Conservation (phyloP, 2,888 invertebrate genomes). For the Agrochola litura region DNA sequence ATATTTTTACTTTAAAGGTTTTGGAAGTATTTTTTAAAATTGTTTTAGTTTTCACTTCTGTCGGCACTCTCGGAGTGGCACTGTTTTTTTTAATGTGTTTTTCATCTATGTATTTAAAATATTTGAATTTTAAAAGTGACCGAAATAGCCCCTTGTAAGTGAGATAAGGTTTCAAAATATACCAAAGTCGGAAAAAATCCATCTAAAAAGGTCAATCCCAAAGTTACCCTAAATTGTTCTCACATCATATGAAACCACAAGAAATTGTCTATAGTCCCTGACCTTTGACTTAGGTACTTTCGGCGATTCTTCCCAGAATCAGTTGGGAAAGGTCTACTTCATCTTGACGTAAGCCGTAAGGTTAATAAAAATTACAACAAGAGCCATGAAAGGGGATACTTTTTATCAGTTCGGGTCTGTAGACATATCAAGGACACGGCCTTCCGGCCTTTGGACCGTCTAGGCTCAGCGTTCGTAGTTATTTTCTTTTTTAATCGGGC, state of each 20-base stretch:
- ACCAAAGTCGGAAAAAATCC: not conserved
- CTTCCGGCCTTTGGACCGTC: not conserved
- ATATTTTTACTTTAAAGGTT: too few species aligned
- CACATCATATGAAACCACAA: not conserved
- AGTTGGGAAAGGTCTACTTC: not conserved
- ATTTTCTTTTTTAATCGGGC: too few species aligned
- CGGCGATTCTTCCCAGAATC: conserved; percentile 3
- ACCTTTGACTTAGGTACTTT: conserved; percentile 3
- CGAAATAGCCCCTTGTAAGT: too few species aligned
- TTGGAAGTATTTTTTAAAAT: too few species aligned
- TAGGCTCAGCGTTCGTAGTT: not conserved
- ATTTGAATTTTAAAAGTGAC: too few species aligned
- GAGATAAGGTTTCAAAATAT: too few species aligned
- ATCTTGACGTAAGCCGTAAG: conserved; percentile 2
- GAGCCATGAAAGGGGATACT: not conserved
- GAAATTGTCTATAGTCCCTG: not conserved
- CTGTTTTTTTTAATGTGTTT: too few species aligned
- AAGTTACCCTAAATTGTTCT: conserved; percentile 22
- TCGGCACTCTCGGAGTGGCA: too few species aligned
- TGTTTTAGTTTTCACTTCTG: too few species aligned
- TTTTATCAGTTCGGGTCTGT: not conserved
- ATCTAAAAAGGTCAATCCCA: conserved; percentile 4
- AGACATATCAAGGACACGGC: not conserved
- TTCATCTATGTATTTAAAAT: too few species aligned
- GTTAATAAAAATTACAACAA: not conserved